Evolutionary conservation across 2,888 invertebrate genomes (phyloP), one percentile per base, ranked within the genome.

Genomic region (Ischnus inquisitorius): DNA sequence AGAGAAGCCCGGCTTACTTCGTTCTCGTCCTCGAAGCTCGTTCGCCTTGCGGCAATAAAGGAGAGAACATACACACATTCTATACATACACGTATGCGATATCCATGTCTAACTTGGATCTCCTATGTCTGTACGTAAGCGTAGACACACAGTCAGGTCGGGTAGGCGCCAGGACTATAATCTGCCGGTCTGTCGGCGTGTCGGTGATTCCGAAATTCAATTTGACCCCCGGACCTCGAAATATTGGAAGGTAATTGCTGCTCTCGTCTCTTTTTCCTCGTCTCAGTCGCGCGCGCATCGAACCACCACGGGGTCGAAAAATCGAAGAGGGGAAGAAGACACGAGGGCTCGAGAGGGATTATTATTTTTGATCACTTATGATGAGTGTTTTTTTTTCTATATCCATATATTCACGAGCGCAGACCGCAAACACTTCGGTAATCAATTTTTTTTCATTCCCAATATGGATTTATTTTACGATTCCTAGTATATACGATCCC

Each of bases 181-280:
- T 71, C 78, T 82, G 69, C 64, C 62, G 78, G 69, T 78, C 34
- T 41, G 78, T 71, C 78, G 78, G 69, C 78, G 71, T 77, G 69
- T 54, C 48, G 77, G 82, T 41, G 51, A 82, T 82, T 82, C 78
- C 82, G 68, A 82, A 79, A 65, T 65, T 82, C 57, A 65, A 65
- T 65, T 71, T 82, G 82, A 71, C 54, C 78, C 78, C 69, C 54
- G 71, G 5, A 77, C 65, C 77, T 65, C 51, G 69, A 82, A 82
- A 79, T 78, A 82, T 82, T 65, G 78, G 64, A 79, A 64, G 77
- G 78, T 79, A 78, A 78, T 78, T 78, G 69, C 51, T 62, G 51
- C 69, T 48, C 78, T 71, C 60, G 48, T 74, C 74, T 46, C 46
- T 46, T 14, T 28, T 16, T 48, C 25, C 25, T 39, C 19, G 16